phyloP scores from a whole-genome alignment of 2,113 vertebrate species.

The Nycticebus coucang region DNA sequence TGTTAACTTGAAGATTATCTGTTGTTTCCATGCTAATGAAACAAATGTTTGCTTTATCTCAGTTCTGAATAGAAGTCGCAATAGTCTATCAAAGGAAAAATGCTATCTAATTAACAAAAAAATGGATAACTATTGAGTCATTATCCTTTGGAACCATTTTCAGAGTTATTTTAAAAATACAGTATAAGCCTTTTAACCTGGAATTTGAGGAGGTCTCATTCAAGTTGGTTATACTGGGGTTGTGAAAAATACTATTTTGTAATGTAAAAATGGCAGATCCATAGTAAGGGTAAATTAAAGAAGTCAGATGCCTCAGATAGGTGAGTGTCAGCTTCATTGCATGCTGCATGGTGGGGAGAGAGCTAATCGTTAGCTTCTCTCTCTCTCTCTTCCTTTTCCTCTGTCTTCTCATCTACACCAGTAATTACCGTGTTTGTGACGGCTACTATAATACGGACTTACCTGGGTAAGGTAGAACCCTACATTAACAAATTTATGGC shows the following conservation, averaged over 20 bases:
- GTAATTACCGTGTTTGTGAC: constrained; percentile 99
- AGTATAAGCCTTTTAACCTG: constrained; percentile 69
- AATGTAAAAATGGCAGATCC: constrained; percentile 81
- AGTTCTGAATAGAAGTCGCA: constrained; percentile 72
- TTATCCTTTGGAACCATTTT: constrained; percentile 74
- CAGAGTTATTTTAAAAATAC: constrained; percentile 36
- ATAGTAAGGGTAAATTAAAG: constrained; percentile 74
- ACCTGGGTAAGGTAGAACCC: constrained; percentile 98
- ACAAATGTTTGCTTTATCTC: constrained; percentile 83
- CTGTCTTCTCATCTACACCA: constrained; percentile 94
- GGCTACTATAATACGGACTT: constrained; percentile 99
- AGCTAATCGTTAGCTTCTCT: constrained; percentile 96
- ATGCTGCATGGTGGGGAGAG: constrained; percentile 94
- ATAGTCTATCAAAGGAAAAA: constrained; percentile 75
- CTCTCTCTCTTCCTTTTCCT: constrained; percentile 91
- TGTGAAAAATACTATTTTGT: constrained; percentile 75
- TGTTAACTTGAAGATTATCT: constrained; percentile 87
- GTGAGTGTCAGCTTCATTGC: constrained; percentile 89
- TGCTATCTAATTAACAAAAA: constrained; percentile 76
- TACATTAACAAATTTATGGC: constrained; percentile 90
- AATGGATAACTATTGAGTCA: constrained; percentile 74
- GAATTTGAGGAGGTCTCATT: constrained; percentile 70
- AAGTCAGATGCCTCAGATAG: constrained; percentile 83
- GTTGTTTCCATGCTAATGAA: constrained; percentile 86
- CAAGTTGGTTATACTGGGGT: constrained; percentile 72